A percentile compares a stretch with the other conserved stretches of the same genome.
phyloP scores from a whole-genome alignment of 1,140 invertebrate species.

The Bombus sibiricus region DNA sequence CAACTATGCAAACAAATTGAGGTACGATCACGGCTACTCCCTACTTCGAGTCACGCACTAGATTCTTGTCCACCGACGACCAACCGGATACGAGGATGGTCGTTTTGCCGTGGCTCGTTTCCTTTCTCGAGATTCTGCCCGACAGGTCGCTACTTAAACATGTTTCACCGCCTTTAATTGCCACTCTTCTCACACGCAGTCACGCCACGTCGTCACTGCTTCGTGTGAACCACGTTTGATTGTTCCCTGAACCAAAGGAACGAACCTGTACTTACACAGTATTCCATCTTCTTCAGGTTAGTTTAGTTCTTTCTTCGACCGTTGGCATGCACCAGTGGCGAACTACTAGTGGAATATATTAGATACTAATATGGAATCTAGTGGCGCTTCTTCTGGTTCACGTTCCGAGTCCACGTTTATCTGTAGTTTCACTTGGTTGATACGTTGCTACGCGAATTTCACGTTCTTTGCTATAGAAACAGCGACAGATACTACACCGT shows the following conservation, averaged over 20 bases:
- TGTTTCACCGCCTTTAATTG: constrained; percentile 52
- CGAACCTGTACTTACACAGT: background rate
- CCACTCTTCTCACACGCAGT: constrained; percentile 48
- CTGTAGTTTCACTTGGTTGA: too few species aligned
- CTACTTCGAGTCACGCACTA: background rate
- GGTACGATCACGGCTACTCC: background rate
- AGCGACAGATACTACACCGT: too few species aligned
- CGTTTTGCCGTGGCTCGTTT: constrained; percentile 33
- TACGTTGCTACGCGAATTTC: too few species aligned
- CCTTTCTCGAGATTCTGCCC: constrained; percentile 40
- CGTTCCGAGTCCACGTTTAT: background rate
- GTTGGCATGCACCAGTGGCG: background rate
- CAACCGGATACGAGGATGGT: constrained; percentile 34
- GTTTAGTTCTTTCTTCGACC: background rate
- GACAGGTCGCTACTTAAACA: constrained; percentile 2
- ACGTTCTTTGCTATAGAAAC: too few species aligned
- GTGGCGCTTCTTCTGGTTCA: background rate
- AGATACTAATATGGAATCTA: too few species aligned
- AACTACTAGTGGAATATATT: background rate
- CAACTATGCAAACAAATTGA: constrained; percentile 29
- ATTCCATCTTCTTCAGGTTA: background rate
- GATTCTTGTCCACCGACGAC: background rate
- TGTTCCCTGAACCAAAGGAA: constrained; percentile 11
- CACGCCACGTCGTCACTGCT: background rate
- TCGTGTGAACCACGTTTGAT: constrained; percentile 4